Percentiles rank a stretch among this genome's conserved stretches.
Evolutionary conservation across 2,888 invertebrate genomes (phyloP).

Genomic region (Drosophila ustulata): DNA sequence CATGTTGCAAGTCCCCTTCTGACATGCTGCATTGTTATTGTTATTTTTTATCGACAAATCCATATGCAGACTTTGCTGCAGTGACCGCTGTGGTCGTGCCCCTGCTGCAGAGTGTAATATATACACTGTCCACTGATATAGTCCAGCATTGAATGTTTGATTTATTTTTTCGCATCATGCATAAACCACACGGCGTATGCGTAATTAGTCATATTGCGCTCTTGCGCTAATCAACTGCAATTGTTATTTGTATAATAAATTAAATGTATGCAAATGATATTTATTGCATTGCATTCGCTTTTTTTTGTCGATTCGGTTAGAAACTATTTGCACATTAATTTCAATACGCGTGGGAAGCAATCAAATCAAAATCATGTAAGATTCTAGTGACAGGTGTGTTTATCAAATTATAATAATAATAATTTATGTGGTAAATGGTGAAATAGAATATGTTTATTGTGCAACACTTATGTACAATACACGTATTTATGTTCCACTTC

Average conservation of each 20-base stretch:
- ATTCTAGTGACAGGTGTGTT: slow-evolving; percentile 21
- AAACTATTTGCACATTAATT: slow-evolving; percentile 9
- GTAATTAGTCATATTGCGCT: slow-evolving; percentile 57
- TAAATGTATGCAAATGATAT: slow-evolving; percentile 3
- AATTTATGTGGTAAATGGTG: slow-evolving; percentile 26
- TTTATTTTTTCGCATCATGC: slow-evolving; percentile 19
- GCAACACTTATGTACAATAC: slow-evolving; percentile 9
- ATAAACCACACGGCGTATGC: slow-evolving; percentile 56
- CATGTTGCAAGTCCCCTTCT: slow-evolving; percentile 38
- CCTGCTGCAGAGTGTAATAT: slow-evolving; percentile 7
- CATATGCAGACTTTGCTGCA: slow-evolving; percentile 45
- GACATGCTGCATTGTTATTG: slow-evolving; percentile 19
- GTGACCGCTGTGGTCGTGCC: slow-evolving; percentile 40
- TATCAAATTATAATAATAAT: slow-evolving; percentile 25
- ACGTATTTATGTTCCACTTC: slow-evolving; percentile 47
- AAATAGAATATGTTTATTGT: slow-evolving; percentile 46
- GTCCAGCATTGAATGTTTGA: slow-evolving; percentile 29
- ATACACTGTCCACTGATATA: slow-evolving; percentile 21
- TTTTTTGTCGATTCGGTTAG: slow-evolving; percentile 5
- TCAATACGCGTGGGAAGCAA: slow-evolving; percentile 1
- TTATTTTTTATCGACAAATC: slow-evolving; percentile 57
- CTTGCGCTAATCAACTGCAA: slow-evolving; percentile 36
- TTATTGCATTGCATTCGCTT: neutral
- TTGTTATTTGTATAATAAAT: slow-evolving; percentile 19
- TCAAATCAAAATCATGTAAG: slow-evolving; percentile 13